Percentiles rank a stretch among this genome's conserved stretches.
Evolutionary conservation across 2,113 vertebrate genomes (phyloP).

Genomic region (Cervus canadensis): DNA sequence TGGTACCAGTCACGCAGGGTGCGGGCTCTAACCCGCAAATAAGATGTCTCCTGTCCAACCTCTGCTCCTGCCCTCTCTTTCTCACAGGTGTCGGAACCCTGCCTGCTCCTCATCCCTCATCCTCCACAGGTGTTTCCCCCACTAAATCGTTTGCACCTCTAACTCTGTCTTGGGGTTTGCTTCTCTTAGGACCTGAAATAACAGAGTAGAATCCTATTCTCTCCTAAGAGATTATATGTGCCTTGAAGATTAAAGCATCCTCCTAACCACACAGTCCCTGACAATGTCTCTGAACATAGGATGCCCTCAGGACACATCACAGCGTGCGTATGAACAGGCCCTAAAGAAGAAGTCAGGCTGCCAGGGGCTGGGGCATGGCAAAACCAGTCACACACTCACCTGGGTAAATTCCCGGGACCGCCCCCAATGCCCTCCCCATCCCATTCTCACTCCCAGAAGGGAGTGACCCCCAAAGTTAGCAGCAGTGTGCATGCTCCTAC

Average conservation of each 20-base stretch:
- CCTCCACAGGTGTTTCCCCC: background rate
- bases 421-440: background rate
- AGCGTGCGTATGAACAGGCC: background rate
- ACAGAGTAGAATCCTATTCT: background rate
- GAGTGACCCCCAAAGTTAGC: constrained; percentile 25
- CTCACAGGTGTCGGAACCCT: background rate
- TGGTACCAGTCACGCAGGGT: accelerated
- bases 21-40: background rate
- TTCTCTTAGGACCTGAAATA: background rate
- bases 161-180: background rate
- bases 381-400: background rate
- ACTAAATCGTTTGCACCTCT: background rate
- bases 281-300: background rate
- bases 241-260: background rate
- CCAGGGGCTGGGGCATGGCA: background rate
- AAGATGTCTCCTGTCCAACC: background rate
- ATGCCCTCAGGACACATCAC: background rate
- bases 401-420: accelerated
- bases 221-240: background rate
- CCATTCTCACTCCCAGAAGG: constrained; percentile 17
- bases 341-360: background rate
- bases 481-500: background rate
- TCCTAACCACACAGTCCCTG: background rate
- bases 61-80: background rate
- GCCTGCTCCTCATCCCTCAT: background rate